Conservation (phyloP, 2,888 invertebrate genomes). For the Listrodromus nycthemerus region DNA sequence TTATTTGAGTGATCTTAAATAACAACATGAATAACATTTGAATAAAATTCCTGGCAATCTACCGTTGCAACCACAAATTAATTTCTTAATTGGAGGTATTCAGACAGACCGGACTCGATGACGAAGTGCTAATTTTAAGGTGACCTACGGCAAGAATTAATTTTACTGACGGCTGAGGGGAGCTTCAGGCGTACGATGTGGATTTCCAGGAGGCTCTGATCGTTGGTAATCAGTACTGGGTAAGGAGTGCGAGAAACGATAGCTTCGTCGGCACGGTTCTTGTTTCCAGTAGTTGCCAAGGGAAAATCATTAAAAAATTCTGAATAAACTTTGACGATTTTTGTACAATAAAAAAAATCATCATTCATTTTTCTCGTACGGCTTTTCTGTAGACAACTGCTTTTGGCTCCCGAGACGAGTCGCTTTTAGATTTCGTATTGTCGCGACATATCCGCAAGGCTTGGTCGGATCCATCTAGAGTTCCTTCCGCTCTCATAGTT, state of each 20-base stretch:
- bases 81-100: no score
- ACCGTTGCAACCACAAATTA: no score
- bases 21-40: no score
- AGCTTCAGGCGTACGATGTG: constrained; percentile 76
- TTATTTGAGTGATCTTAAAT: no score
- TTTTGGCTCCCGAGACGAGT: constrained; percentile 26
- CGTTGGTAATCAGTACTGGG: constrained; percentile 72
- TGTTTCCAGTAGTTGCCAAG: not conserved
- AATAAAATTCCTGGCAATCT: no score
- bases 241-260: constrained; percentile 43
- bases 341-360: no score
- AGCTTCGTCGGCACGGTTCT: constrained; percentile 58
- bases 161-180: constrained; percentile 73
- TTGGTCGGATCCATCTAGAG: constrained; percentile 20
- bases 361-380: constrained; percentile 37
- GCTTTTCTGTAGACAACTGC: constrained; percentile 22
- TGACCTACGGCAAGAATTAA: not conserved
- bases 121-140: no score
- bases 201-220: constrained; percentile 77
- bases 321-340: constrained; percentile 38
- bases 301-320: constrained; percentile 38
- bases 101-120: not conserved
- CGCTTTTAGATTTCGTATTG: constrained; percentile 13
- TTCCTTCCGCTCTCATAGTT: constrained; percentile 36
- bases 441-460: constrained; percentile 36